Base-by-base conservation (phyloP, 2,797 vertebrate genomes). In the Gastrophryne carolinensis region DNA sequence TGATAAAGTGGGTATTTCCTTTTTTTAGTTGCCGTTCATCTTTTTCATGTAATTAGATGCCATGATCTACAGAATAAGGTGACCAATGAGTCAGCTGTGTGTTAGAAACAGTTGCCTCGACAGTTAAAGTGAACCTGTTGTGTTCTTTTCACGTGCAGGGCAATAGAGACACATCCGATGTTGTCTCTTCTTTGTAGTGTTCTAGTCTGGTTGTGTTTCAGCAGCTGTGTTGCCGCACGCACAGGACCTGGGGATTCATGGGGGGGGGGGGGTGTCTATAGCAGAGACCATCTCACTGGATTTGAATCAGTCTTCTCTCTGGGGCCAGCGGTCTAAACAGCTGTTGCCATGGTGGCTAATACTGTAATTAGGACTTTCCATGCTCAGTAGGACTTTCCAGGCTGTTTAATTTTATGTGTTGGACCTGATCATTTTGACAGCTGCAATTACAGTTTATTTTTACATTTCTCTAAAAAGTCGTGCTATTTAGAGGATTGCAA, bases 311-410 rank as follows among this genome's bases (percentile, higher is more conserved):
- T 52, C 21, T 52, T 47, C 27, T 58, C 67, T 24, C 39, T 30
- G 30, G 52, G 60, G 53, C 52, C 12, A 17, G 34, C 8, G 47
- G 29, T 24, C 17, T 34, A 64, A 35, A 32, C 73, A 70, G 23
- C 23, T 65, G 67, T 78, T 78, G 34, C 60, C 39, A 78, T 78
- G 60, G 75, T 30, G 66, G 75, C 60, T 34, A 52, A 50, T 26
- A 47, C 50, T 64, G 39, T 58, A 72, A 71, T 71, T 71, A 64
- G 41, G 27, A 47, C 39, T 58, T 44, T 71, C 8, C 10, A 32
- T 37, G 15, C 27, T 35, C 37, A 57, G 7, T 13, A 37, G 39
- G 17, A 29, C 26, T 23, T 65, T 61, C 50, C 30, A 37, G 26
- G 11, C 61, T 24, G 41, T 49, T 65, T 47, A 10, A 17, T 54